phyloP scores from a whole-genome alignment of 2,888 invertebrate species.

The Melipona bicolor region DNA sequence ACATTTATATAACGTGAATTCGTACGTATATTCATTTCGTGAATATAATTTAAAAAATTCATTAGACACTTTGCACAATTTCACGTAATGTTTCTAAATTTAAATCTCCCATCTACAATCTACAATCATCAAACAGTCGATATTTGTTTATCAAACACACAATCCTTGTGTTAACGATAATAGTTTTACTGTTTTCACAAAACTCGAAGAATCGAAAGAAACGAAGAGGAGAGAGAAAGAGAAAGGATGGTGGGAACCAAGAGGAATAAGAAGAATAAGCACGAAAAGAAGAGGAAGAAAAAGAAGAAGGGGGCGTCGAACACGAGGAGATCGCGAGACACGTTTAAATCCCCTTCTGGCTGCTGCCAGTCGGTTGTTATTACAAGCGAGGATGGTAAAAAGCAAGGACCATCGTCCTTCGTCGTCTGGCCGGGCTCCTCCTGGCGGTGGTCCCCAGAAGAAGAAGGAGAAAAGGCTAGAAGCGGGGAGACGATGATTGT shows the following conservation, averaged over 20 bases:
- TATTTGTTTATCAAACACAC: no score
- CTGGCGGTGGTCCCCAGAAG: conserved; percentile 36
- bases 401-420: conserved; percentile 71
- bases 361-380: conserved; percentile 69
- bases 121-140: no score
- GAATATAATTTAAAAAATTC: no score
- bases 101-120: no score
- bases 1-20: no score
- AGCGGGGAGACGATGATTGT: conserved; percentile 60
- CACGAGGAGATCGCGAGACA: conserved; percentile 27
- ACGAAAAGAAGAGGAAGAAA: not conserved
- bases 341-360: conserved; percentile 48
- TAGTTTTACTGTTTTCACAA: not conserved
- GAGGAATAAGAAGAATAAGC: not conserved
- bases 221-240: not conserved
- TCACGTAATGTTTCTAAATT: no score
- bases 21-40: no score
- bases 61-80: no score
- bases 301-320: conserved; percentile 12
- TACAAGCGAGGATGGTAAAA: conserved; percentile 73
- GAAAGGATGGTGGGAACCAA: not conserved
- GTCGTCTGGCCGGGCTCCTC: conserved; percentile 55
- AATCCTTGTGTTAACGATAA: not conserved
- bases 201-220: conserved; percentile 26
- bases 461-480: conserved; percentile 22